Percentiles rank a stretch among this genome's conserved stretches.
These are phyloP conservation scores for Lamellibrachia luymesi DNA, from an alignment of 1,140 invertebrate genomes.

Conservation along the genomic window DNA sequence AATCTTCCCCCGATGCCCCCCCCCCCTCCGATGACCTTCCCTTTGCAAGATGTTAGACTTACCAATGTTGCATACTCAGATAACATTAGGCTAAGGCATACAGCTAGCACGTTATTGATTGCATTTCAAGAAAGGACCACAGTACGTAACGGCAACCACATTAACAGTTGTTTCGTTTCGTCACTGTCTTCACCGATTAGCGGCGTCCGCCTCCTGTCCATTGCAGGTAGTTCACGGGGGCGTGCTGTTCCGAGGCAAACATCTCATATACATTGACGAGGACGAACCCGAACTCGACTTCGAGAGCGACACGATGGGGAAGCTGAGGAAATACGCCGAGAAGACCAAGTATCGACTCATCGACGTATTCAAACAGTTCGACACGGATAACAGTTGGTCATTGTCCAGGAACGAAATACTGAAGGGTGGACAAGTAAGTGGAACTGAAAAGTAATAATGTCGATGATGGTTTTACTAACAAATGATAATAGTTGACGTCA, in stretches of 20 bases:
- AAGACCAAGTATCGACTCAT: constrained; percentile 45
- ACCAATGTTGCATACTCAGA: too few species aligned
- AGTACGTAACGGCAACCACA: too few species aligned
- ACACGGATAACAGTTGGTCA: constrained; percentile 44
- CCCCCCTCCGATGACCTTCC: too few species aligned
- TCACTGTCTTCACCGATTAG: too few species aligned
- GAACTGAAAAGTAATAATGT: background rate
- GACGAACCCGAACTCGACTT: constrained; percentile 34
- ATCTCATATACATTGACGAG: constrained; percentile 17
- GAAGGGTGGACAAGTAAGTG: background rate
- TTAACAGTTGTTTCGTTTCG: too few species aligned
- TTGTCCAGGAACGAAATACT: constrained; percentile 45
- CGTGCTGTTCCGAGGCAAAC: constrained; percentile 7
- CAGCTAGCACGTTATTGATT: too few species aligned
- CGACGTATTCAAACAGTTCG: constrained; percentile 49
- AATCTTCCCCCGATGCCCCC: too few species aligned
- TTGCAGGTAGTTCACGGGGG: constrained; percentile 21
- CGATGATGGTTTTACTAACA: background rate
- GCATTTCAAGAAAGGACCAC: too few species aligned
- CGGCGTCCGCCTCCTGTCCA: too few species aligned
- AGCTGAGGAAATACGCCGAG: constrained; percentile 46
- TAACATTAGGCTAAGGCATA: too few species aligned
- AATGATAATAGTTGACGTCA: too few species aligned
- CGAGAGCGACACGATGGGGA: constrained; percentile 47
- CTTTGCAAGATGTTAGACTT: too few species aligned